Base-by-base conservation (phyloP, 1,140 invertebrate genomes). In the Pseudobourletiella spinata region DNA sequence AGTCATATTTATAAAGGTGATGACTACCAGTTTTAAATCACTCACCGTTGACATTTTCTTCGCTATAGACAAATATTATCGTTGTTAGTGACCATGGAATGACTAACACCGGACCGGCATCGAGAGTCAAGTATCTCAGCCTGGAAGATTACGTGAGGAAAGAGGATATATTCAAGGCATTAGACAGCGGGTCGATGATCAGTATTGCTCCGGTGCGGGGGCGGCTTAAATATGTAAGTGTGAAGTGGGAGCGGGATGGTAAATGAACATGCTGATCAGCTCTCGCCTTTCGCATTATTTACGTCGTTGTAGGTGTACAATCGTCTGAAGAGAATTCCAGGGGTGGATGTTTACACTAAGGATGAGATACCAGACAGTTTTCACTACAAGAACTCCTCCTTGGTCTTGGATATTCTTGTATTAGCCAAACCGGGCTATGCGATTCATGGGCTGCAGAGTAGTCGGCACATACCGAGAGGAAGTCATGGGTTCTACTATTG, bases 41-140 rank as follows among this genome's bases (percentile, higher is more conserved):
- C 44, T 15, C 11, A n/a, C 18, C 22, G 46, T 18, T 48, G 6
- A 48, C 6, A 20, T 48, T 57, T 44, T 35, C 28, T 44, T 42
- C 30, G 35, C 15, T 29, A 1, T 29, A 66, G 71, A 71, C 77
- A n/a, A 76, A 77, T 70, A 60, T 79, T 14, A 70, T 79, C 18
- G 71, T 79, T 15, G 56, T 77, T 15, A 76, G 76, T 39, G 78
- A 79, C 60, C 78, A 79, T 65, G 77, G 78, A 20, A 77, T 77
- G 76, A 72, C 73, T 3, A 30, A 63, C 20, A 70, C 73, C 6
- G 69, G 68, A 8, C 51, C 52, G 1, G 52, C 44, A 4, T 62
- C 68, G 14, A 59, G 69, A 0, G 20, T 48, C 6, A 57, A 14
- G 2, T 59, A 61, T 2, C 66, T 77, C 3, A 65, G 73, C 48